Base-by-base conservation (phyloP, 2,113 vertebrate genomes). In the Natator depressus region DNA sequence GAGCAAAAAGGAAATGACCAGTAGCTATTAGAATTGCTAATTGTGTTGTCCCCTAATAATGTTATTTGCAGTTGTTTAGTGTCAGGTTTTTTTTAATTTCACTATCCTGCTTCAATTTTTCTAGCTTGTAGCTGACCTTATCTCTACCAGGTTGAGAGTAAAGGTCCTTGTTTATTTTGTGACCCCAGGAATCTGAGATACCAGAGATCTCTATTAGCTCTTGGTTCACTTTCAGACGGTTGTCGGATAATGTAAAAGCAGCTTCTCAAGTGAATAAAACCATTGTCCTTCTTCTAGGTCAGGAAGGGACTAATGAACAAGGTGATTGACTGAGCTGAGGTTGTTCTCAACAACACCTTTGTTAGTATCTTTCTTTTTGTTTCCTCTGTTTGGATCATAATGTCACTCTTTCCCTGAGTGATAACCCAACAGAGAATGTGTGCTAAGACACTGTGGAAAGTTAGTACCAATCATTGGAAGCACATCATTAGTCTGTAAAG, bases 111-210 rank as follows among this genome's bases (percentile, higher is more conserved):
- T 82, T 85, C 29, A 65, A 24, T 38, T 13, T 85, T 6, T 55
- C 3, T 87, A 47, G 25, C 75, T 24, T 27, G 12, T 6, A 2
- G 51, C 14, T 91, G 46, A 88, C 51, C n/a, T 82, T 51, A 62
- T 54, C 16, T 93, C 42, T 82, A 4, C 5, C 25, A 17, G 17
- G 51, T 35, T 76, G 75, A 76, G 24, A 82, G 6, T 12, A 92
- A 82, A 93, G 8, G 4, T 91, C 24, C 65, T 87, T 95, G 75
- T 22, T 94, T 89, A 83, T 82, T 78, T 93, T 87, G 11, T 93
- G 75, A 91, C 35, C 38, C 57, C 4, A 50, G 87, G 86, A 1
- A 86, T 17, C 46, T 87, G 8, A 16, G n/a, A 9, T 57, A 14
- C 12, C n/a, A 55, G 25, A 82, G 2, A 46, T 82, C 4, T 31